Percentiles rank a stretch among this genome's conserved stretches.
Conservation (phyloP, 2,888 invertebrate species). For the Biston betularia region DNA sequence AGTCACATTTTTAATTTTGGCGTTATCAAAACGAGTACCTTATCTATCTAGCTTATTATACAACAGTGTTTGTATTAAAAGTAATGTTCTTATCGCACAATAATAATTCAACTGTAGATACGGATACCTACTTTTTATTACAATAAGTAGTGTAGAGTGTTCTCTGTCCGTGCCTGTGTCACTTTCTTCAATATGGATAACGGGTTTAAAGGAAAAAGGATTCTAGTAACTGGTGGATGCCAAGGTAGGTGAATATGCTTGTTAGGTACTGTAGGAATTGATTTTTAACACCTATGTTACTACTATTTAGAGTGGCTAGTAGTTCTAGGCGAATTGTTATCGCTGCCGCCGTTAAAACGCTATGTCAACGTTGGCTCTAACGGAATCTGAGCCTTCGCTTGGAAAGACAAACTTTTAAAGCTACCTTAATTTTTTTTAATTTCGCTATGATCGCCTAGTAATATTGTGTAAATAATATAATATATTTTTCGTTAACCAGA, state of each 20-base stretch:
- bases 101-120: constrained; percentile 23
- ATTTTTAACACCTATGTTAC: background rate
- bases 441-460: no score
- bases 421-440: no score
- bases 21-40: background rate
- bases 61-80: constrained; percentile 19
- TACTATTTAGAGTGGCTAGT: background rate
- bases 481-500: no score
- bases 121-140: background rate
- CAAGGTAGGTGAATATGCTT: constrained; percentile 86
- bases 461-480: no score
- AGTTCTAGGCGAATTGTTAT: no score
- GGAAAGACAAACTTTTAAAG: no score
- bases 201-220: constrained; percentile 89
- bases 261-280: background rate
- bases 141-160: background rate
- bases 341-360: no score
- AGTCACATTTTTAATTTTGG: background rate
- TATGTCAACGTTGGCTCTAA: no score
- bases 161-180: constrained; percentile 17
- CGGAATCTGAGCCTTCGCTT: no score
- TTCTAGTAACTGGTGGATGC: constrained; percentile 95
- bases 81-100: constrained; percentile 25
- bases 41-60: constrained; percentile 4
- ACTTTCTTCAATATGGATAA: constrained; percentile 64